Percentiles rank a stretch among this genome's conserved stretches.
These are phyloP conservation scores for Lepilemur ruficaudatus DNA, from an alignment of 2,797 vertebrate genomes.

Conservation along the genomic window DNA sequence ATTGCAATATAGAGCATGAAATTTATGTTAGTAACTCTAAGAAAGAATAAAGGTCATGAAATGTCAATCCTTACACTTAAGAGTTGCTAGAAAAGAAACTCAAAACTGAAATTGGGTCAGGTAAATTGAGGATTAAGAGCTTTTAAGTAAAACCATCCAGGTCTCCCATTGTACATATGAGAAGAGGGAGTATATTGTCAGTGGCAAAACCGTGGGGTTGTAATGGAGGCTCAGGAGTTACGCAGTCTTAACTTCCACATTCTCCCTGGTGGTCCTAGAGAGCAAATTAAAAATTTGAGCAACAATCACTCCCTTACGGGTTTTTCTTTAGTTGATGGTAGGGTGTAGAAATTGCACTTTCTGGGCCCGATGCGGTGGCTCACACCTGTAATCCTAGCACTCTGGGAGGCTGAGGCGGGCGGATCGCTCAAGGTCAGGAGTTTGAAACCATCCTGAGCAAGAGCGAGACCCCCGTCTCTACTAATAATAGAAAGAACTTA, in stretches of 20 bases:
- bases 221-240: not conserved
- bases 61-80: not conserved
- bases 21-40: not conserved
- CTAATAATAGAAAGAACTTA: too few relatives aligned
- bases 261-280: not conserved
- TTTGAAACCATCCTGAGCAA: too few relatives aligned
- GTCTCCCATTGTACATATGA: not conserved
- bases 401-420: too few relatives aligned
- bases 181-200: not conserved
- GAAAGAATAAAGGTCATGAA: not conserved
- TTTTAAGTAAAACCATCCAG: not conserved
- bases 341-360: not conserved
- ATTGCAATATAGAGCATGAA: not conserved
- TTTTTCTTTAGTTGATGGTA: not conserved
- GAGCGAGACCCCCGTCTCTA: too few relatives aligned
- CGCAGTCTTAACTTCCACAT: not conserved
- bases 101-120: not conserved
- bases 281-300: not conserved
- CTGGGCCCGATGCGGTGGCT: not conserved
- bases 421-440: too few relatives aligned
- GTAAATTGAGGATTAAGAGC: not conserved
- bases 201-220: not conserved
- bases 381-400: too few relatives aligned
- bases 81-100: not conserved
- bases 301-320: not conserved